These are phyloP conservation scores for Thyatira batis DNA, from an alignment of 2,888 invertebrate species.

Conservation along the genomic window DNA sequence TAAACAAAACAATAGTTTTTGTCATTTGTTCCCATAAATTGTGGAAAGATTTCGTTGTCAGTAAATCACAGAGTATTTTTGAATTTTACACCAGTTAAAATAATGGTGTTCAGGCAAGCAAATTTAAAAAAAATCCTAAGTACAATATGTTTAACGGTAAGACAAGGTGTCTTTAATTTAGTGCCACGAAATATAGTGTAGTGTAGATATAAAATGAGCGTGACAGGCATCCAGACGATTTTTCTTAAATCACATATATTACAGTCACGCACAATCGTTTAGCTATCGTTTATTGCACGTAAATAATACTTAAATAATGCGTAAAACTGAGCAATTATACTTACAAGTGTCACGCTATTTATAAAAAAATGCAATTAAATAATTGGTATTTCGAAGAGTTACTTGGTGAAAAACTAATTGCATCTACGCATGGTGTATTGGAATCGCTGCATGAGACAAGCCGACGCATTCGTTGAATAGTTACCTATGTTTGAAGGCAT, in stretches of 20 bases:
- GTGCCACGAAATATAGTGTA: too few species aligned
- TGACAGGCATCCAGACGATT: too few species aligned
- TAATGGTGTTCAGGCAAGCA: too few species aligned
- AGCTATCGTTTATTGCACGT: not conserved
- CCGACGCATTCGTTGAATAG: conserved; percentile 14
- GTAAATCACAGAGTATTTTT: too few species aligned
- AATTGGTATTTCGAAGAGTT: not conserved
- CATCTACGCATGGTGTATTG: conserved; percentile 10
- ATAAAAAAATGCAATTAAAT: not conserved
- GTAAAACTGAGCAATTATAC: not conserved
- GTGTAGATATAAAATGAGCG: too few species aligned
- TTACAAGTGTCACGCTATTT: not conserved
- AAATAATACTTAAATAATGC: not conserved
- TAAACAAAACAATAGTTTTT: not conserved
- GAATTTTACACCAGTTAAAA: too few species aligned
- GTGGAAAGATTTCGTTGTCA: too few species aligned
- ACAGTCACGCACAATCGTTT: too few species aligned
- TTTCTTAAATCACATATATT: too few species aligned
- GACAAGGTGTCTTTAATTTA: too few species aligned
- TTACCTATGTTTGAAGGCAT: conserved; percentile 40
- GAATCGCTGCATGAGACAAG: conserved; percentile 13
- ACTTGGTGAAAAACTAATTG: conserved; percentile 19
- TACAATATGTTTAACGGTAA: too few species aligned
- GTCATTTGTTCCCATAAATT: not conserved
- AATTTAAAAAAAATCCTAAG: too few species aligned